Evolutionary conservation across 2,113 vertebrate species (phyloP).

Genomic region (Pangasianodon gigas): DNA sequence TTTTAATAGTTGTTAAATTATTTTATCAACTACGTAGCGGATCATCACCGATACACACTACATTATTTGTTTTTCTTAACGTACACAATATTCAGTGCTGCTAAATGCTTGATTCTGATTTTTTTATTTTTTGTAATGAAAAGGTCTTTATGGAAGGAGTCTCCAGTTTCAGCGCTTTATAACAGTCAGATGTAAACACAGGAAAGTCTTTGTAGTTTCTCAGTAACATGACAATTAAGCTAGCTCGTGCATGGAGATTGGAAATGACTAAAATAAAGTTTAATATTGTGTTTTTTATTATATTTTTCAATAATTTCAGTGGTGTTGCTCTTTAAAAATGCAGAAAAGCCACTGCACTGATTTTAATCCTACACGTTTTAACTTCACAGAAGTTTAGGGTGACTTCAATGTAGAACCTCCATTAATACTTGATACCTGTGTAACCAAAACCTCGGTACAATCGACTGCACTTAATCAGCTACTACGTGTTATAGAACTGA

Average conservation of each 20-base stretch:
- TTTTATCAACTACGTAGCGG: not conserved
- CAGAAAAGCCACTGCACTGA: not conserved
- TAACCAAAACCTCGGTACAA: conserved; percentile 13
- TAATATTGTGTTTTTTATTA: not conserved
- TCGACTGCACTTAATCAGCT: conserved; percentile 2
- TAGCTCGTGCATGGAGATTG: too few species aligned
- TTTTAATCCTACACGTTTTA: not conserved
- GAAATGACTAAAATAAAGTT: not conserved
- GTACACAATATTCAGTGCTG: not conserved
- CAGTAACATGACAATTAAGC: too few species aligned
- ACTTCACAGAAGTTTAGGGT: not conserved
- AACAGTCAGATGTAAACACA: not conserved
- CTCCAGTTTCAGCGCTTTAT: not conserved
- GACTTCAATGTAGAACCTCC: not conserved
- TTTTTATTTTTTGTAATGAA: too few species aligned
- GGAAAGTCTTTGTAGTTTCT: not conserved
- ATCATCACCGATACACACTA: not conserved
- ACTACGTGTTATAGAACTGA: conserved; percentile 16
- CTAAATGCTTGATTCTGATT: not conserved
- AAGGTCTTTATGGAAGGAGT: not conserved
- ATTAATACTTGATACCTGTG: conserved; percentile 1
- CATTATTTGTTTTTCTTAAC: not conserved
- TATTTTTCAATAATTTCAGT: not conserved
- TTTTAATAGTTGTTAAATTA: not conserved
- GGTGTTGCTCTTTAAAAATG: not conserved